Base-by-base conservation (phyloP, 92 coral and sea anemone species). In the Heliopora coerulea region DNA sequence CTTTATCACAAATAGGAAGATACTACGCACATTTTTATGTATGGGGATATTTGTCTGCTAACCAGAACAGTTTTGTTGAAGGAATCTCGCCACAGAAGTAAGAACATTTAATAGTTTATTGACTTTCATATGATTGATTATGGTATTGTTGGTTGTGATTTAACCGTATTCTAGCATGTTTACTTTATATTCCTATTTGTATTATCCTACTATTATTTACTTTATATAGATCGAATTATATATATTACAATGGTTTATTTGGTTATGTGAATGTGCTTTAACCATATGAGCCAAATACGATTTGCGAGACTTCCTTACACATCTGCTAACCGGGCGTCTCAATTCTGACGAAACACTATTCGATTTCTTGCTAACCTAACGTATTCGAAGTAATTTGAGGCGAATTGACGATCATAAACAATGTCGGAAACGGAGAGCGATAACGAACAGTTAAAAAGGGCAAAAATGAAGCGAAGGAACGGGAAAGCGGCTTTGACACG, bases 351-450 rank as follows among this genome's bases (percentile, higher is more conserved):
- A 14, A 80, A 80, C 83, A 79, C 67, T 59, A 80, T 80, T 80
- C 84, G 79, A 72, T 79, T 72, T 80, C 85, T 80, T 48, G 80
- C 74, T 58, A 70, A 65, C 65, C 70, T n/a, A n/a, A 59, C 27
- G 78, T 32, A 56, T 80, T 68, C 56, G 33, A 49, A 32, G 62
- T 65, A 80, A 80, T 33, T 61, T 23, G 68, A 72, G 74, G 50
- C 59, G 67, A 58, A 49, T 30, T n/a, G 39, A n/a, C 20, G 23
- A 61, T 10, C 37, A 33, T 61, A 12, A n/a, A 24, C 17, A 14
- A 41, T 1, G 42, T 20, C 72, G 37, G 62, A 41, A 73, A 25
- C 60, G 62, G 69, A 68, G 25, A 29, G 13, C 42, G 57, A 23
- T 32, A 63, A 30, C 28, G 68, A 59, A 29, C 50, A 48, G 17